These are phyloP conservation scores for Drosophila baimaii DNA, from an alignment of 1,140 invertebrate genomes.

Conservation along the genomic window DNA sequence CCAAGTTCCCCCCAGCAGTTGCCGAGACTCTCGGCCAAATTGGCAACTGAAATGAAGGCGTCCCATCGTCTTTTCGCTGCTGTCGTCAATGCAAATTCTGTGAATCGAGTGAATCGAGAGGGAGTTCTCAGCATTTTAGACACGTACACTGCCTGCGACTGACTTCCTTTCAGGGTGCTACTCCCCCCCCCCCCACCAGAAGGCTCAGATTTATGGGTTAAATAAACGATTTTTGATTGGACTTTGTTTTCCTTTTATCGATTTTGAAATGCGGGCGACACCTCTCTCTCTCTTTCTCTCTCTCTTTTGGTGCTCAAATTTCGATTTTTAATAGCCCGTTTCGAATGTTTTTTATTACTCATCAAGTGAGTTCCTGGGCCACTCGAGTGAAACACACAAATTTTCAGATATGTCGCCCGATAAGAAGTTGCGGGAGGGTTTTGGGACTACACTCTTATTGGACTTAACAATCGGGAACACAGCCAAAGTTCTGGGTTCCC, in stretches of 20 bases:
- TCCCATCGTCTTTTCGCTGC: slow-evolving; percentile 30
- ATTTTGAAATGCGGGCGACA: slow-evolving; percentile 63
- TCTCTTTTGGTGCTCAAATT: slow-evolving; percentile 22
- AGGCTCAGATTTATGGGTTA: slow-evolving; percentile 74
- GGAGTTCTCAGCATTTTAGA: slow-evolving; percentile 71
- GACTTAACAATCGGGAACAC: slow-evolving; percentile 15
- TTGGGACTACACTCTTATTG: slow-evolving; percentile 13
- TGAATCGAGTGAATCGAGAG: slow-evolving; percentile 29
- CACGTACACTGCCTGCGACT: slow-evolving; percentile 56
- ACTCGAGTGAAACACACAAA: slow-evolving; percentile 26
- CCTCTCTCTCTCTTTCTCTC: slow-evolving; percentile 15
- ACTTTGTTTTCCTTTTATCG: slow-evolving; percentile 48
- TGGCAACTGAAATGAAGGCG: slow-evolving; percentile 44
- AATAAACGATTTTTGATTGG: slow-evolving; percentile 79
- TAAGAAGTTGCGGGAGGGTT: slow-evolving; percentile 29
- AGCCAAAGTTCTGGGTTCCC: slow-evolving; percentile 8
- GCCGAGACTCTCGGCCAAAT: slow-evolving; percentile 41
- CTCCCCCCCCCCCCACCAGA: slow-evolving; percentile 10
- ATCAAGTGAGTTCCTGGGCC: slow-evolving; percentile 36
- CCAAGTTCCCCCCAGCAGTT: slow-evolving; percentile 6
- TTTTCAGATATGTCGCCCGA: slow-evolving; percentile 46
- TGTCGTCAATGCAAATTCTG: slow-evolving; percentile 71
- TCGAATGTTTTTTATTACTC: slow-evolving; percentile 51
- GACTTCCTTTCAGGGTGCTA: slow-evolving; percentile 51
- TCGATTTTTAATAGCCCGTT: slow-evolving; percentile 55